Base-by-base conservation (phyloP, 2,888 invertebrate species). In the Crossocerus cetratus region DNA sequence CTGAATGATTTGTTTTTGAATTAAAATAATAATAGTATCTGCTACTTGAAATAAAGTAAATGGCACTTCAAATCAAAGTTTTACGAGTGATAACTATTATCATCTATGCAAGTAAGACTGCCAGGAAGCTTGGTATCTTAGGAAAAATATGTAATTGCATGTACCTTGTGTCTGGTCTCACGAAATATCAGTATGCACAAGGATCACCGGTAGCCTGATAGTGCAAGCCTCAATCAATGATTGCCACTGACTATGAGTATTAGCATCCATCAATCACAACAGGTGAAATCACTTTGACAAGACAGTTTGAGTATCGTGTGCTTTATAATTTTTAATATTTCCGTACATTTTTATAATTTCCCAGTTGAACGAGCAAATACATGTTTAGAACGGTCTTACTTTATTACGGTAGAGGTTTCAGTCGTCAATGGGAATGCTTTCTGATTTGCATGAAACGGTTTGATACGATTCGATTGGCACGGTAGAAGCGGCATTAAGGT, bases 141-240 rank as follows among this genome's bases (percentile, higher is more conserved):
- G 43, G 8, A 60, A 32, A 70, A 58, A 20, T 55, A 55, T 65
- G 62, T 42, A 68, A 74, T 68, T 68, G 18, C 61, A n/a, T 53
- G 42, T 20, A 67, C 56, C 69, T 20, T 67, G 65, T 63, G 59
- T 20, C 23, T 49, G 58, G 55, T 66, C 66, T 53, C 71, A 77
- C 23, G 78, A 54, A 72, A 72, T 77, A 80, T 80, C 64, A 77
- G 72, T 77, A 21, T 80, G 66, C 58, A 16, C 13, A 70, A 60
- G 65, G 69, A 80, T 77, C 42, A 65, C 16, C 23, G 57, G 60
- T 61, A 61, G 54, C 32, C 22, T 58, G 77, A 80, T 73, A 78
- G 22, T 44, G 53, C n/a, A 64, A 16, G 0, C 16, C 2, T 13
- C 45, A 62, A 78, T 62, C 69, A 58, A 61, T 58, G 61, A 62